Conservation (phyloP, 2,888 invertebrate genomes). For the Caenorhabditis auriculariae region DNA sequence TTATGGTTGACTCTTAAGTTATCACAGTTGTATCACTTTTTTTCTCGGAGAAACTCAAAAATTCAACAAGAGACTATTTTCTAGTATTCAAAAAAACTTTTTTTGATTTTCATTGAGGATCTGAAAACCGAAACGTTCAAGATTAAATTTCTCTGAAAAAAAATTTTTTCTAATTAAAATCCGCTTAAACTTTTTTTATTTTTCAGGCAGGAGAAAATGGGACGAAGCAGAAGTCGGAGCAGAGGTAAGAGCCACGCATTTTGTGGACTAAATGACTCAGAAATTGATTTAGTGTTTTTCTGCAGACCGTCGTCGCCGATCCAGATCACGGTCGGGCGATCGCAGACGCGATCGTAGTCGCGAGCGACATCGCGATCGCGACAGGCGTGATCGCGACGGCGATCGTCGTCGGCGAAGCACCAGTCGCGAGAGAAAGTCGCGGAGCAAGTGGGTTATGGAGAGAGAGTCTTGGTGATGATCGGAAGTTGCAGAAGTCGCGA, state of each 20-base stretch:
- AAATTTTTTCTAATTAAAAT: no score
- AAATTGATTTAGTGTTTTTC: neutral
- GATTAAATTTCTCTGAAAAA: no score
- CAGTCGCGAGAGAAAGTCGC: conserved; percentile 14
- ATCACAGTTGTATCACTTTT: no score
- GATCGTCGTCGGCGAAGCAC: conserved; percentile 16
- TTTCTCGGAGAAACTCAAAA: no score
- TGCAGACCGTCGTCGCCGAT: conserved; percentile 25
- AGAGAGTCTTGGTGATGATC: neutral
- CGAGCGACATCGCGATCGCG: conserved; percentile 7
- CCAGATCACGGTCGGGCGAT: conserved; percentile 24
- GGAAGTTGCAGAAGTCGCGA: no score
- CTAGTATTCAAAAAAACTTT: no score
- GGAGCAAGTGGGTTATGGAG: neutral
- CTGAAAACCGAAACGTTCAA: no score
- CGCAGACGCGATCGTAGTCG: conserved; percentile 9
- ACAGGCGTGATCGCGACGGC: conserved; percentile 5
- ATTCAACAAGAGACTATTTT: no score
- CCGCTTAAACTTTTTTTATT: no score
- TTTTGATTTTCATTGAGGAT: no score
- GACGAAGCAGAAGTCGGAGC: conserved; percentile 35
- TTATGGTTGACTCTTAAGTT: no score
- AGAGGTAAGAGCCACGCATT: conserved; percentile 6
- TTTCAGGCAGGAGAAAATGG: no score
- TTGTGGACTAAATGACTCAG: neutral